Conservation (phyloP, 2,113 vertebrate genomes). For the Myotis yumanensis region DNA sequence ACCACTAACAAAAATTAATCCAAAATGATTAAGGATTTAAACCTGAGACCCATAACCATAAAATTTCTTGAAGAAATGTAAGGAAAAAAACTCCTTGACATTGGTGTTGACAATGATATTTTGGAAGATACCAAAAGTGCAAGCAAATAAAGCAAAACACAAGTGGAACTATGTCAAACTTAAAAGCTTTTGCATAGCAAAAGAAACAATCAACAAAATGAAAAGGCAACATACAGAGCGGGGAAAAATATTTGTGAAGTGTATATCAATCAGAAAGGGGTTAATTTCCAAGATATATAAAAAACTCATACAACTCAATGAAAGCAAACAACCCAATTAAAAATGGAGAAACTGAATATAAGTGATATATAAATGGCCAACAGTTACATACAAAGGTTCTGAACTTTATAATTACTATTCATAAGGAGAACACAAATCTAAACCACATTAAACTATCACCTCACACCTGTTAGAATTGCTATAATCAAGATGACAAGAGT, state of each 20-base stretch:
- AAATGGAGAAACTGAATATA: not conserved
- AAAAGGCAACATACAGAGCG: not conserved
- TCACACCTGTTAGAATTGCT: not conserved
- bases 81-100: too few relatives aligned
- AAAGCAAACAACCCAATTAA: not conserved
- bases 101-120: not conserved
- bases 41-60: too few relatives aligned
- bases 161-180: not conserved
- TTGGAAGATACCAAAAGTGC: not conserved
- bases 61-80: too few relatives aligned
- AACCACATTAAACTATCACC: not conserved
- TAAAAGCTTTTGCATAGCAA: not conserved
- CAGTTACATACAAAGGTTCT: not conserved
- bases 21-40: not conserved
- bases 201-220: not conserved
- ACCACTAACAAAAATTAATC: not conserved
- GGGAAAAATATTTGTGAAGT: not conserved
- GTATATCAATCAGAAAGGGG: not conserved
- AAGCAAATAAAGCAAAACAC: not conserved
- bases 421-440: not conserved
- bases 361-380: not conserved
- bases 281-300: not conserved
- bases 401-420: not conserved
- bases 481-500: not conserved
- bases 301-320: not conserved